Evolutionary conservation across 2,113 vertebrate species (phyloP).

Genomic region (Butorides virescens): DNA sequence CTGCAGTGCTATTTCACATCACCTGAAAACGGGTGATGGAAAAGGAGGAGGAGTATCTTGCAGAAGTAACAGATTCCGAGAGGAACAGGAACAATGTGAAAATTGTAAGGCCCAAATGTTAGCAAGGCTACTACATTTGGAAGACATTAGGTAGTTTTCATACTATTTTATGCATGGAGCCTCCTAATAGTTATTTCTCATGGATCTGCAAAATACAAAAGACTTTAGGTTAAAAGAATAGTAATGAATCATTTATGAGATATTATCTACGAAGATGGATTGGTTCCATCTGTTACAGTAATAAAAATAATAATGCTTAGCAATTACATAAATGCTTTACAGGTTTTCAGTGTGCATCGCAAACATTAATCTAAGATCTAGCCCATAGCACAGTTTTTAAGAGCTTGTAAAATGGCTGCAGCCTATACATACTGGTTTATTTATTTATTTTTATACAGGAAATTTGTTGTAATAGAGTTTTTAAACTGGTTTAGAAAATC

Average conservation of each 20-base stretch:
- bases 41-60: neutral
- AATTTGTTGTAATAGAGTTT: slow-evolving; percentile 5
- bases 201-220: slow-evolving; percentile 75
- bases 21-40: neutral
- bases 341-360: slow-evolving; percentile 63
- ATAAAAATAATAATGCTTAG: slow-evolving; percentile 75
- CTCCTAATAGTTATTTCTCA: slow-evolving; percentile 71
- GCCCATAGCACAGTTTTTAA: slow-evolving; percentile 62
- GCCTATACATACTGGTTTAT: neutral
- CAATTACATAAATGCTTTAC: slow-evolving; percentile 72
- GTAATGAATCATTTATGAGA: slow-evolving; percentile 82
- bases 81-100: neutral
- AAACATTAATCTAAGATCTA: slow-evolving; percentile 70
- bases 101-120: neutral
- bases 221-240: slow-evolving; percentile 76
- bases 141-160: slow-evolving; percentile 54
- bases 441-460: slow-evolving; percentile 41
- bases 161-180: slow-evolving; percentile 57
- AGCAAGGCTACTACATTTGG: slow-evolving; percentile 23
- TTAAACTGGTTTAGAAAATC: slow-evolving; percentile 29
- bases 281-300: slow-evolving; percentile 76
- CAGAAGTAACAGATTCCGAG: neutral
- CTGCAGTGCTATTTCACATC: neutral
- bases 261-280: slow-evolving; percentile 77
- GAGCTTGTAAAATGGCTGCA: slow-evolving; percentile 48